Conservation (phyloP, 2,797 vertebrate species). For the Betta splendens region DNA sequence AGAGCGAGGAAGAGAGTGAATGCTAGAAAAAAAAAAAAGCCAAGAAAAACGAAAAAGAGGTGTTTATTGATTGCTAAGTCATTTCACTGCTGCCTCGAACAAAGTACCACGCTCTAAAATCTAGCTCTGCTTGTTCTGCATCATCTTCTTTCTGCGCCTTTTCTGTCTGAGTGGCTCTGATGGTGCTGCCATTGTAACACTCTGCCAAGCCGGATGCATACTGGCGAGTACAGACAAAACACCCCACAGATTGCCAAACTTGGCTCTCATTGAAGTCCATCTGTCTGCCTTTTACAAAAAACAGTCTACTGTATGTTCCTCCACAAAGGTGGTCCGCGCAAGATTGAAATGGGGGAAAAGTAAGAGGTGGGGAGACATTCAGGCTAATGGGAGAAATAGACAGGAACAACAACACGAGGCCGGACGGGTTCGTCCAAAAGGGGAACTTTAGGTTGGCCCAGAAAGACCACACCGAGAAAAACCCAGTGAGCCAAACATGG, state of each 20-base stretch:
- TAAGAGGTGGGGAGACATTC: slow-evolving; percentile 5
- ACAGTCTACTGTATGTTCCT: slow-evolving; percentile 59
- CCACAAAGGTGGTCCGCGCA: slow-evolving; percentile 39
- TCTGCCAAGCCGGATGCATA: slow-evolving; percentile 69
- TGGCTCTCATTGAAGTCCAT: slow-evolving; percentile 78
- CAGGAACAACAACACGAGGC: slow-evolving; percentile 11
- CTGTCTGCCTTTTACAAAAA: slow-evolving; percentile 74
- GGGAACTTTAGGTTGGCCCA: slow-evolving; percentile 21
- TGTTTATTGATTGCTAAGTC: slow-evolving; percentile 61
- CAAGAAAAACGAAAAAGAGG: slow-evolving; percentile 42
- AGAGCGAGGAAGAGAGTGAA: slow-evolving; percentile 49
- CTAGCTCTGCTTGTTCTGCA: slow-evolving; percentile 46
- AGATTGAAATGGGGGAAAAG: slow-evolving; percentile 6
- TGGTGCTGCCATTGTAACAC: slow-evolving; percentile 46
- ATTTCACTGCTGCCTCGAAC: slow-evolving; percentile 47
- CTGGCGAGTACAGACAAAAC: slow-evolving; percentile 71
- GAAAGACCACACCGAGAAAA: slow-evolving; percentile 9
- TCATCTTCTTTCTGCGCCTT: slow-evolving; percentile 44
- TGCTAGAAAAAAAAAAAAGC: slow-evolving; percentile 35
- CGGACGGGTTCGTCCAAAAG: slow-evolving; percentile 6
- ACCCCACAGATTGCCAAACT: slow-evolving; percentile 71
- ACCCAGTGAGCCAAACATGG: slow-evolving; percentile 21
- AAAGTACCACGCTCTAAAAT: slow-evolving; percentile 55
- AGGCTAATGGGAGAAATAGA: slow-evolving; percentile 21
- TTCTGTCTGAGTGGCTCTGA: slow-evolving; percentile 55